Conservation (phyloP, 2,797 vertebrate species). For the Falco peregrinus region DNA sequence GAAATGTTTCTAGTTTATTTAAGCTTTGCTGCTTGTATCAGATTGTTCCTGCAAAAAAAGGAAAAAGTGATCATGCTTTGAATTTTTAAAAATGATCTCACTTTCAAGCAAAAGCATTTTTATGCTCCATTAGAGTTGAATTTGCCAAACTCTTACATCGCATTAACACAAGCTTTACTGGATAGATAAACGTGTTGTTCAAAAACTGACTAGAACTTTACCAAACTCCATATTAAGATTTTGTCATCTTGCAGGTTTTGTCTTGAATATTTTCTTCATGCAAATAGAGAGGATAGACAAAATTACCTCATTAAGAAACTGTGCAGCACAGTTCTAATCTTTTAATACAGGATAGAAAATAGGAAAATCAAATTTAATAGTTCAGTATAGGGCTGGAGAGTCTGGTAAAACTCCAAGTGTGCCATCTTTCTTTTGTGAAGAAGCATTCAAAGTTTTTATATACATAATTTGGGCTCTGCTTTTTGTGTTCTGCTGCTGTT, state of each 20-base stretch:
- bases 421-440: slow-evolving; percentile 4
- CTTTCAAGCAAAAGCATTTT: slow-evolving; percentile 87
- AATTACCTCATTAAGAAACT: slow-evolving; percentile 28
- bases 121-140: slow-evolving; percentile 87
- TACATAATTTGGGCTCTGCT: background rate
- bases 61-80: slow-evolving; percentile 84
- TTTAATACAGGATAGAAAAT: background rate
- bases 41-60: slow-evolving; percentile 82
- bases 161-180: slow-evolving; percentile 85
- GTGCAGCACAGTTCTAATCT: slow-evolving; percentile 4
- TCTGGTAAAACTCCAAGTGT: background rate
- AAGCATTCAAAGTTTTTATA: background rate
- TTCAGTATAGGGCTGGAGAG: background rate
- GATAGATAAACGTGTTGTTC: slow-evolving; percentile 80
- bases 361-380: background rate
- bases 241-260: slow-evolving; percentile 65
- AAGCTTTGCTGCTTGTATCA: slow-evolving; percentile 86
- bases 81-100: slow-evolving; percentile 87
- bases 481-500: slow-evolving; percentile 1
- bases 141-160: slow-evolving; percentile 83
- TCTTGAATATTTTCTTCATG: slow-evolving; percentile 63
- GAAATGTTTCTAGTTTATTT: slow-evolving; percentile 88
- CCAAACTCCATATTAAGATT: slow-evolving; percentile 84
- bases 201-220: slow-evolving; percentile 81
- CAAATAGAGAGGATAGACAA: slow-evolving; percentile 22